Evolutionary conservation across 2,888 invertebrate species (phyloP).

Genomic region (Neocrepidodera transversa): DNA sequence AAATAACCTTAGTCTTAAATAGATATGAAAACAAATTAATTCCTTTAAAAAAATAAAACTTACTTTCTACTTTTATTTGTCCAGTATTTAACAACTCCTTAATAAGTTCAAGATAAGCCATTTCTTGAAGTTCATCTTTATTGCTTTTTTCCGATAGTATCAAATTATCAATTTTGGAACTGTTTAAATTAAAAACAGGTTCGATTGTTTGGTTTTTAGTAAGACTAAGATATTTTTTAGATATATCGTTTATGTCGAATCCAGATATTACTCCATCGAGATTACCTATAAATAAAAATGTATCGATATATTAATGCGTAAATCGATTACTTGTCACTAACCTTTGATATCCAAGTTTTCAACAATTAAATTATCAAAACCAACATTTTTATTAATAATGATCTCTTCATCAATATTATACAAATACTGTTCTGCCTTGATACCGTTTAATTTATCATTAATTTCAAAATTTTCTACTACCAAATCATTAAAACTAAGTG

Average conservation of each 20-base stretch:
- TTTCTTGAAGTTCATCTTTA: constrained; percentile 48
- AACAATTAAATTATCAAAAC: constrained; percentile 31
- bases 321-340: not conserved
- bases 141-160: constrained; percentile 56
- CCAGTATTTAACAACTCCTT: constrained; percentile 56
- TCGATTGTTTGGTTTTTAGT: constrained; percentile 52
- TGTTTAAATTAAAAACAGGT: constrained; percentile 53
- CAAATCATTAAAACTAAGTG: constrained; percentile 57
- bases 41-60: too few species aligned
- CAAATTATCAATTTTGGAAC: constrained; percentile 50
- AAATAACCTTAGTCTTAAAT: too few species aligned
- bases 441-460: constrained; percentile 55
- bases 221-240: constrained; percentile 52
- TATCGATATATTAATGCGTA: constrained; percentile 35
- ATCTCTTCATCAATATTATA: constrained; percentile 36
- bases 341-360: constrained; percentile 34
- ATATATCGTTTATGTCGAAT: constrained; percentile 54
- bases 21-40: too few species aligned
- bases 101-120: constrained; percentile 48
- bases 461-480: constrained; percentile 55
- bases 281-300: constrained; percentile 41
- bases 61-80: constrained; percentile 57
- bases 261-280: constrained; percentile 54
- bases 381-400: constrained; percentile 10
- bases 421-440: constrained; percentile 50